phyloP scores from a whole-genome alignment of 2,113 vertebrate genomes.

The Pheucticus melanocephalus region DNA sequence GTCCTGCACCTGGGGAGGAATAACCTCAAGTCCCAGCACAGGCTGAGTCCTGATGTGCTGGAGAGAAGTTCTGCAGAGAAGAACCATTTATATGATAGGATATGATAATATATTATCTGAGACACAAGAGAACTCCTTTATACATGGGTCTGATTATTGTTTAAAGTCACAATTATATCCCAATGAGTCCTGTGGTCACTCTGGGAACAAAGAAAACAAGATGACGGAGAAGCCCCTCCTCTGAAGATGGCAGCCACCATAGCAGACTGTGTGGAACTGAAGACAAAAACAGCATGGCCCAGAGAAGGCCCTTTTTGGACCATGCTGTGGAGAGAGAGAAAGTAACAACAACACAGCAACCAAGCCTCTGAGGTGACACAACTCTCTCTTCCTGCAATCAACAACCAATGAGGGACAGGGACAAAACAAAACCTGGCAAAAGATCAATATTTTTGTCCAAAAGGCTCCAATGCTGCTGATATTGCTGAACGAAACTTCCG shows the following conservation, averaged over 20 bases:
- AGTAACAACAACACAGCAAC: neutral
- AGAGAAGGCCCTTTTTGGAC: neutral
- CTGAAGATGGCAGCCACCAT: no score
- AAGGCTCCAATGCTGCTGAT: fast-evolving
- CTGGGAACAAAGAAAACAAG: neutral
- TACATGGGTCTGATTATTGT: neutral
- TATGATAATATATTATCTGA: neutral
- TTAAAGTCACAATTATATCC: neutral
- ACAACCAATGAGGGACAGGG: fast-evolving
- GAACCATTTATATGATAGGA: neutral
- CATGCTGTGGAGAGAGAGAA: neutral
- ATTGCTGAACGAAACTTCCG: neutral
- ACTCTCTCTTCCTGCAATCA: neutral
- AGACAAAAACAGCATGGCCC: no score
- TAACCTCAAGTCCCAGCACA: neutral
- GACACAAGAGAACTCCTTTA: neutral
- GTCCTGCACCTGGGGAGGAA: neutral
- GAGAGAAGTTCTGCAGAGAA: neutral
- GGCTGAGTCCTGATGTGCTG: neutral
- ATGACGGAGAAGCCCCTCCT: fast-evolving
- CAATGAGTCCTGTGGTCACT: neutral
- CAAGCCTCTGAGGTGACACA: no score
- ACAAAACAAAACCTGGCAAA: neutral
- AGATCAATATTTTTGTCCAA: neutral
- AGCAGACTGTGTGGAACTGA: neutral